phyloP scores from a whole-genome alignment of 1,140 invertebrate genomes.

The Leptinotarsa texana region DNA sequence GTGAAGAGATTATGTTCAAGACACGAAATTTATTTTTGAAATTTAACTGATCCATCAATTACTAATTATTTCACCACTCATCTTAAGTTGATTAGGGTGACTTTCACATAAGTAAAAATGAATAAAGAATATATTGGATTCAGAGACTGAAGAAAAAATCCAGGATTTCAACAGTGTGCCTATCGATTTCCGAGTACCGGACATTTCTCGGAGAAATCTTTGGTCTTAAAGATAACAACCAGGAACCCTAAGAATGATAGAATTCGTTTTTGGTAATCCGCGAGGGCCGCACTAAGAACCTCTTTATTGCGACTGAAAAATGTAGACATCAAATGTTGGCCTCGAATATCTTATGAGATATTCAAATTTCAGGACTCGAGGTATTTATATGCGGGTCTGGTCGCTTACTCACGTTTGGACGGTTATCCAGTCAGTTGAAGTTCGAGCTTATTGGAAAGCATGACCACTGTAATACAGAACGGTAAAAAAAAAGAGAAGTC shows the following conservation, averaged over 20 bases:
- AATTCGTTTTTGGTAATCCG: slow-evolving; percentile 22
- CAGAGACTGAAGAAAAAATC: too few species aligned
- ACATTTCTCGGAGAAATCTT: neutral
- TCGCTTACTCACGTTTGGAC: neutral
- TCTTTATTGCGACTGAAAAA: slow-evolving; percentile 26
- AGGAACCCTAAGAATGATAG: slow-evolving; percentile 27
- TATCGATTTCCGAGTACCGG: slow-evolving; percentile 4
- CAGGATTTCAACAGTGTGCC: too few species aligned
- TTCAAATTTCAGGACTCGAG: neutral
- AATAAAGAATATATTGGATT: too few species aligned
- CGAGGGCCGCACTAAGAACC: neutral
- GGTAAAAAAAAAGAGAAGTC: too few species aligned
- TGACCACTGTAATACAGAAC: neutral
- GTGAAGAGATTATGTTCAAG: too few species aligned
- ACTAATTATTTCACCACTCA: too few species aligned
- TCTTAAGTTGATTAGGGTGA: too few species aligned
- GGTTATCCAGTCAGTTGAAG: neutral
- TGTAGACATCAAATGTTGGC: slow-evolving; percentile 5
- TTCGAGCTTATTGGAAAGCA: neutral
- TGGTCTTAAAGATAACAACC: slow-evolving; percentile 25
- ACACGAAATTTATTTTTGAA: too few species aligned
- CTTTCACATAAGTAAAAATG: too few species aligned
- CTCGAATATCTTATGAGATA: neutral
- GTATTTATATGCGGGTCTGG: neutral
- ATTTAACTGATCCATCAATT: too few species aligned